Evolutionary conservation across 2,113 vertebrate genomes (phyloP), one percentile per base, ranked within the genome.

Genomic region (Pachypanchax playfairii): DNA sequence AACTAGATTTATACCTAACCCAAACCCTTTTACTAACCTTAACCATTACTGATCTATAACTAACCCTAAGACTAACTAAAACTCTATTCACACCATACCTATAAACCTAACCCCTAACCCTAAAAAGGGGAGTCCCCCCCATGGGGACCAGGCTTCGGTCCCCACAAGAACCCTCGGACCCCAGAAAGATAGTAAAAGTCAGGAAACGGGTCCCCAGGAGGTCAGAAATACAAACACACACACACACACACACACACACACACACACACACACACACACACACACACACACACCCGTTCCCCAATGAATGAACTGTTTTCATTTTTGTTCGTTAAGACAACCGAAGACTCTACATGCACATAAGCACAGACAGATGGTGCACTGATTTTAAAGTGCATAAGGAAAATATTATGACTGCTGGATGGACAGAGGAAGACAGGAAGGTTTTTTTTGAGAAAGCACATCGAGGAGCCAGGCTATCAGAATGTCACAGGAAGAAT

Each of bases 291-390:
- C 42, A 35, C 47, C 21, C 15, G 13, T 11, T 8, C 46, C 53
- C 36, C 49, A 42, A 35, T 29, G 31, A 75, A 51, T 60, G 56
- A 17, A 51, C 48, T 57, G 55, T 82, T 86, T 82, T 82, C 65
- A 43, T 70, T 79, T 73, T 77, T 78, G 62, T 55, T 38, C 48
- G 42, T 63, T 68, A 38, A 70, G 61, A 70, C 44, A 69, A 82
- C 26, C 80, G 64, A 79, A 76, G 51, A 60, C 58, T 54, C 36
- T 64, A 60, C 59, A 42, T 47, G 75, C 51, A 51, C 59, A 67
- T 68, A 71, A 75, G 54, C 65, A 48, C 64, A 70, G 49, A 78
- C 80, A 84, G 78, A 83, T 80, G 79, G 65, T 46, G 35, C 51
- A 48, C 26, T 33, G 25, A 41, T 25, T 8, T 36, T n/a, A 13